phyloP scores from a whole-genome alignment of 1,140 invertebrate species.

The Scaptomyza graminum region DNA sequence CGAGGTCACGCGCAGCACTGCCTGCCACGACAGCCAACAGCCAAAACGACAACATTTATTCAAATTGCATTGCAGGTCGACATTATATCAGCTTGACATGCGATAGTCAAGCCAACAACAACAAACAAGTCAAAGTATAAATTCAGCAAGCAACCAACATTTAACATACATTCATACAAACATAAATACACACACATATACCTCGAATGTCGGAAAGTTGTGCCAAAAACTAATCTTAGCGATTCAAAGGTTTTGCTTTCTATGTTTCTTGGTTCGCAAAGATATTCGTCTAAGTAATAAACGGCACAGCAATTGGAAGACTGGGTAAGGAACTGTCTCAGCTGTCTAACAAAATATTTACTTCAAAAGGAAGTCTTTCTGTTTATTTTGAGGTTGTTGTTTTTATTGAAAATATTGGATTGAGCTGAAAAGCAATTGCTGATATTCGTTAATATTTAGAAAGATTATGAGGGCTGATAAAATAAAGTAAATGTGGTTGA shows the following conservation, averaged over 20 bases:
- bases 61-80: conserved; percentile 60
- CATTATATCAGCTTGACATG: conserved; percentile 69
- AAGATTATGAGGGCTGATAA: neutral
- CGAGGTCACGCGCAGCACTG: conserved; percentile 42
- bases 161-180: neutral
- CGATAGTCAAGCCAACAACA: conserved; percentile 40
- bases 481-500: neutral
- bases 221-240: neutral
- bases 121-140: conserved; percentile 14
- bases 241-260: conserved; percentile 1
- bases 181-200: neutral
- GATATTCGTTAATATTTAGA: too few relatives aligned
- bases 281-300: conserved; percentile 3
- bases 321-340: neutral
- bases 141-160: neutral
- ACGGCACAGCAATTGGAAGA: neutral
- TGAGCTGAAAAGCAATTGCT: neutral
- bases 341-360: neutral
- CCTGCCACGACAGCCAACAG: conserved; percentile 30
- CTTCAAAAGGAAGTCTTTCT: neutral
- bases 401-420: neutral
- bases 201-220: conserved; percentile 20
- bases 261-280: neutral
- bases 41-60: conserved; percentile 62
- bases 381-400: neutral